A percentile compares a stretch with the other conserved stretches of the same genome.
Conservation (phyloP, 1,140 invertebrate species). For the Cydia strobilella region DNA sequence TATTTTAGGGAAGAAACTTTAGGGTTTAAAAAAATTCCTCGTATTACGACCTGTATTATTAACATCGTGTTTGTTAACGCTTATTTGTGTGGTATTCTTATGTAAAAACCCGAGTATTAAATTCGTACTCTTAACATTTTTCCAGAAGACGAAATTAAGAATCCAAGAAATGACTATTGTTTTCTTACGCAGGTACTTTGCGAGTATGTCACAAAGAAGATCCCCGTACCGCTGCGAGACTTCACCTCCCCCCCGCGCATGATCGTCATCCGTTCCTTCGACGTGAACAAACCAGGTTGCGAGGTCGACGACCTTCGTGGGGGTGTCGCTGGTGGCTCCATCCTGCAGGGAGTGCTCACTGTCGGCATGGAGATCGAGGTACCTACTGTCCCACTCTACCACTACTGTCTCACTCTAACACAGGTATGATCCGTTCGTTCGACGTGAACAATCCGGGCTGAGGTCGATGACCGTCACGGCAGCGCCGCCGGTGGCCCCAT, state of each 20-base stretch:
- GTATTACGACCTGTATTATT: too few relatives aligned
- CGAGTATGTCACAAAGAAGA: slow-evolving; percentile 99
- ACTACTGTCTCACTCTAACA: neutral
- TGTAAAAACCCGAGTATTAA: too few relatives aligned
- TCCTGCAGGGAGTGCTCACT: slow-evolving; percentile 96
- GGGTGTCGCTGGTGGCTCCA: slow-evolving; percentile 99
- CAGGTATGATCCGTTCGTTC: slow-evolving; percentile 90
- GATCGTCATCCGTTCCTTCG: slow-evolving; percentile 99
- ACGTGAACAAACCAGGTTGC: slow-evolving; percentile 99
- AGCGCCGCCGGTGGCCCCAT: slow-evolving; percentile 99
- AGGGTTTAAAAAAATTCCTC: too few relatives aligned
- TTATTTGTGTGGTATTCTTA: too few relatives aligned
- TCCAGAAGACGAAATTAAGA: too few relatives aligned
- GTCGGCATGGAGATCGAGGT: slow-evolving; percentile 87
- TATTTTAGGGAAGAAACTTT: too few relatives aligned
- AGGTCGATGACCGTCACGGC: slow-evolving; percentile 98
- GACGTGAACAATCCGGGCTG: slow-evolving; percentile 99
- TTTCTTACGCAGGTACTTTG: slow-evolving; percentile 86
- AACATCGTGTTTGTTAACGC: too few relatives aligned
- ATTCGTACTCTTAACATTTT: too few relatives aligned
- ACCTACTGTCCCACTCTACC: slow-evolving; percentile 7
- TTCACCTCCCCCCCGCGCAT: slow-evolving; percentile 97
- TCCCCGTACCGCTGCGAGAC: slow-evolving; percentile 96
- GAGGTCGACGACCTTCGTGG: slow-evolving; percentile 99
- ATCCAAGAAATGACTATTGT: neutral